A percentile compares a stretch with the other conserved stretches of the same genome.
Evolutionary conservation across 1,140 invertebrate species (phyloP).

Genomic region (Drosophila kepulauana): DNA sequence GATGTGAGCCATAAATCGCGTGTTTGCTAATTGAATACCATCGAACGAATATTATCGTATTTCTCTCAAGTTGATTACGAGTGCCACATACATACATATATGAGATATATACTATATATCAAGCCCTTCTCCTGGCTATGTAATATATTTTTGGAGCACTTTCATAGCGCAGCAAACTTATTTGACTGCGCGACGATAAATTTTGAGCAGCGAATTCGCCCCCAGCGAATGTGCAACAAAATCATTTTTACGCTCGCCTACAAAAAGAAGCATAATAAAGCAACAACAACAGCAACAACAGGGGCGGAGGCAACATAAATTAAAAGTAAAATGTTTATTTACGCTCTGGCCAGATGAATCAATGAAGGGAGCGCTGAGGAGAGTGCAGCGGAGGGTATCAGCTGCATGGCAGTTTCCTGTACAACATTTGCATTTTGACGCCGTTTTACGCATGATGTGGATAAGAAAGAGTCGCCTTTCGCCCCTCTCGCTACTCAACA

Average conservation of each 20-base stretch:
- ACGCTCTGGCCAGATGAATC: slow-evolving; percentile 50
- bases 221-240: slow-evolving; percentile 69
- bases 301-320: slow-evolving; percentile 61
- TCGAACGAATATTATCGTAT: slow-evolving; percentile 3
- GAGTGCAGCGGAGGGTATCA: slow-evolving; percentile 12
- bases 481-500: neutral
- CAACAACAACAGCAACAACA: slow-evolving; percentile 15
- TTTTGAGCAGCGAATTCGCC: slow-evolving; percentile 52
- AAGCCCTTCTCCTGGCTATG: neutral
- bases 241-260: slow-evolving; percentile 63
- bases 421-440: slow-evolving; percentile 79
- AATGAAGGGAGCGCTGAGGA: slow-evolving; percentile 4
- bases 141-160: slow-evolving; percentile 17
- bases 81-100: too few relatives aligned
- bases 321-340: slow-evolving; percentile 81
- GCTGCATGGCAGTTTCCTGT: slow-evolving; percentile 64
- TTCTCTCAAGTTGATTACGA: slow-evolving; percentile 15
- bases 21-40: slow-evolving; percentile 19
- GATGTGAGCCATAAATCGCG: slow-evolving; percentile 5
- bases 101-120: neutral
- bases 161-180: slow-evolving; percentile 33
- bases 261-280: slow-evolving; percentile 16
- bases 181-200: slow-evolving; percentile 60
- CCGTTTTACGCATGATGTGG: slow-evolving; percentile 78
- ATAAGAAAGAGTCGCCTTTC: slow-evolving; percentile 29